phyloP scores from a whole-genome alignment of 2,888 invertebrate species.

The Mycalesis mineus region DNA sequence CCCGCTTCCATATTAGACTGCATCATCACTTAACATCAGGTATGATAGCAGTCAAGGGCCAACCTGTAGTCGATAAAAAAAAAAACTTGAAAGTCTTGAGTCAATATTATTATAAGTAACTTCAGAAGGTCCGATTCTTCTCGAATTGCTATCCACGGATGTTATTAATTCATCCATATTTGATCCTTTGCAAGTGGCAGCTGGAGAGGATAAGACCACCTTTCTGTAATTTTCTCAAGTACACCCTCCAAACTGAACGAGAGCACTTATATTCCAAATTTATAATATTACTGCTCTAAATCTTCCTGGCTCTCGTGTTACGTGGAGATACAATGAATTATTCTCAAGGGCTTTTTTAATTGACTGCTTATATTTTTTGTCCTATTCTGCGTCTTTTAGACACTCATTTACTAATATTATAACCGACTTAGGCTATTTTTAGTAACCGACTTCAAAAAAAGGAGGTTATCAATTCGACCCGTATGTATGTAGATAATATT shows the following conservation, averaged over 20 bases:
- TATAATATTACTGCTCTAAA: slow-evolving; percentile 73
- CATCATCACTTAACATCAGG: too few species aligned
- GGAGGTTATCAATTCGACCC: too few species aligned
- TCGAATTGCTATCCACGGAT: slow-evolving; percentile 15
- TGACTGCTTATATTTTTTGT: slow-evolving; percentile 31
- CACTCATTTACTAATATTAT: too few species aligned
- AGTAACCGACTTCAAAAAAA: too few species aligned
- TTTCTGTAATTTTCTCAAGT: slow-evolving; percentile 73
- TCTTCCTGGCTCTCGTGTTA: slow-evolving; percentile 49
- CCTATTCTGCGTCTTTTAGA: not conserved
- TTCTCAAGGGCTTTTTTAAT: slow-evolving; percentile 31
- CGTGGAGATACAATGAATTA: slow-evolving; percentile 51
- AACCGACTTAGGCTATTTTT: too few species aligned
- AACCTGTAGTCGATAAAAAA: too few species aligned
- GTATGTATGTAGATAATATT: too few species aligned
- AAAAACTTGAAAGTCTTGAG: too few species aligned
- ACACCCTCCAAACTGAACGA: slow-evolving; percentile 63
- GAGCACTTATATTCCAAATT: slow-evolving; percentile 71
- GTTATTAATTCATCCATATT: slow-evolving; percentile 24
- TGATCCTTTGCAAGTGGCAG: slow-evolving; percentile 22
- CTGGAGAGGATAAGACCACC: slow-evolving; percentile 66
- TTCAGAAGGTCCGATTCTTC: slow-evolving; percentile 15
- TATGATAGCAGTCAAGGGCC: too few species aligned
- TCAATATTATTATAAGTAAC: not conserved
- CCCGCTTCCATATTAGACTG: too few species aligned